phyloP scores from a whole-genome alignment of 2,888 invertebrate genomes.

The Mythimna ferrago region DNA sequence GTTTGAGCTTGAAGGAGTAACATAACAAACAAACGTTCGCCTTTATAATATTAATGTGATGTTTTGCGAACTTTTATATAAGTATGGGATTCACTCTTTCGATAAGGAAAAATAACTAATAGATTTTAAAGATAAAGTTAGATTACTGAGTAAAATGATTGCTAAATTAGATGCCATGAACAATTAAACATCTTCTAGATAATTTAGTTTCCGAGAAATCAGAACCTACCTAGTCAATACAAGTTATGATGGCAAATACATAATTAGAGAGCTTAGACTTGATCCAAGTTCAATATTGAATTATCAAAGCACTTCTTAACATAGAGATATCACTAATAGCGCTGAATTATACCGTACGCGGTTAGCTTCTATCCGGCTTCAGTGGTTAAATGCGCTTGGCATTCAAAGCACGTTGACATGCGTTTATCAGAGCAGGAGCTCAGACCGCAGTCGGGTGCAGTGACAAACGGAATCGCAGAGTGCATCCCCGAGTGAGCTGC shows the following conservation, averaged over 20 bases:
- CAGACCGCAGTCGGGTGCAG: constrained; percentile 84
- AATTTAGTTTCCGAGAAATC: background rate
- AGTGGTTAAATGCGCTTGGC: constrained; percentile 79
- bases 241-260: background rate
- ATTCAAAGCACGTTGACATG: constrained; percentile 88
- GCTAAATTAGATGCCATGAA: background rate
- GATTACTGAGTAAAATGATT: too few species aligned
- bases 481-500: constrained; percentile 88
- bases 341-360: constrained; percentile 38
- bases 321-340: constrained; percentile 35
- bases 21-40: background rate
- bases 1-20: background rate
- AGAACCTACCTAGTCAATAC: background rate
- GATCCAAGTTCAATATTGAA: constrained; percentile 6
- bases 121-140: too few species aligned
- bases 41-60: background rate
- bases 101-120: background rate
- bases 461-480: constrained; percentile 90
- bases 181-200: background rate
- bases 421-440: constrained; percentile 88
- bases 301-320: constrained; percentile 16
- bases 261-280: background rate
- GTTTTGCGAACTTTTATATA: background rate
- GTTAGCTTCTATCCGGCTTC: constrained; percentile 73
- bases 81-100: too few species aligned